Percentiles rank a stretch among this genome's conserved stretches.
These are phyloP conservation scores for Whitmania pigra DNA, from an alignment of 1,140 invertebrate species.

Conservation along the genomic window DNA sequence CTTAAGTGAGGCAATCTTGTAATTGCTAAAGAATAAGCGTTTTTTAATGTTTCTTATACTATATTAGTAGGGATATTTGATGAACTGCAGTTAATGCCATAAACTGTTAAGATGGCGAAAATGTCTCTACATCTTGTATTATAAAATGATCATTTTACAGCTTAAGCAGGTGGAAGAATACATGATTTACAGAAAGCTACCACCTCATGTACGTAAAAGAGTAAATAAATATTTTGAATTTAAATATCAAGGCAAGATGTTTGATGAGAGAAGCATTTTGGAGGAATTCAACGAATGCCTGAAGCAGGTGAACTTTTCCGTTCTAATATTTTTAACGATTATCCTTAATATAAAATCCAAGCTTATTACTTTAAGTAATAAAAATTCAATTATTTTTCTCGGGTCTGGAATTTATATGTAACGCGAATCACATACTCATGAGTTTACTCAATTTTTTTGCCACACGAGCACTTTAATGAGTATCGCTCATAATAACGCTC, in stretches of 20 bases:
- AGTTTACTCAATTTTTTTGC: no score
- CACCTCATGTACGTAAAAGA: slow-evolving; percentile 78
- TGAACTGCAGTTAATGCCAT: neutral
- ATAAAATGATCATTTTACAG: slow-evolving; percentile 44
- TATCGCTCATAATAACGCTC: no score
- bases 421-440: no score
- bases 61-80: neutral
- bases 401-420: no score
- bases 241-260: slow-evolving; percentile 80
- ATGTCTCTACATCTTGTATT: neutral
- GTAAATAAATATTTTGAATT: slow-evolving; percentile 98
- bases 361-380: neutral
- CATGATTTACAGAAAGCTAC: slow-evolving; percentile 91
- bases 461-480: no score
- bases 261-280: slow-evolving; percentile 85
- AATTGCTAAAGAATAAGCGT: neutral
- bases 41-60: neutral
- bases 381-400: no score
- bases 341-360: no score
- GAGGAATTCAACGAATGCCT: slow-evolving; percentile 91
- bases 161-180: slow-evolving; percentile 99
- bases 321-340: no score
- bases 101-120: neutral
- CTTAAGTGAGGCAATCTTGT: neutral
- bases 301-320: slow-evolving; percentile 53